Conservation (phyloP, 2,888 invertebrate genomes). For the Lottia gigantea region DNA sequence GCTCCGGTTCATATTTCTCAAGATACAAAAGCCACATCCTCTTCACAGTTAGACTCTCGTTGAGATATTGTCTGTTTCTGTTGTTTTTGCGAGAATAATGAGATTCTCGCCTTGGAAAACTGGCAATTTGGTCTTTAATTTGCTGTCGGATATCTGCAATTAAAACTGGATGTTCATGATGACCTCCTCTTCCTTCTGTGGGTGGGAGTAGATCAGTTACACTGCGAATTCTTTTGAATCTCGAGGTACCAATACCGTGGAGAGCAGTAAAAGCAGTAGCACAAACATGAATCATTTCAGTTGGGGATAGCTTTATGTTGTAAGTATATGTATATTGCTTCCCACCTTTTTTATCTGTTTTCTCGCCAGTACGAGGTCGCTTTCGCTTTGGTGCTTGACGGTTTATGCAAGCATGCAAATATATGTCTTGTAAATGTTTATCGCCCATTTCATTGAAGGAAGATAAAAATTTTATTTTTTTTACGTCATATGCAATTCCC, state of each 20-base stretch:
- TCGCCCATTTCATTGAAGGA: conserved; percentile 15
- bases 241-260: conserved; percentile 17
- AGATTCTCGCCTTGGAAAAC: conserved; percentile 20
- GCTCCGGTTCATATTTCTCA: conserved; percentile 24
- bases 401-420: conserved; percentile 18
- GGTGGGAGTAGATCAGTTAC: conserved; percentile 8
- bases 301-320: conserved; percentile 1
- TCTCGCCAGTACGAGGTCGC: conserved; percentile 10
- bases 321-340: neutral
- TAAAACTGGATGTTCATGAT: conserved; percentile 9
- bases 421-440: conserved; percentile 13
- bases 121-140: conserved; percentile 14
- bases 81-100: conserved; percentile 20
- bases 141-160: conserved; percentile 12
- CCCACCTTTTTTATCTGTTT: neutral
- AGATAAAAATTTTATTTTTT: neutral
- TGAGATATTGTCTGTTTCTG: conserved; percentile 20
- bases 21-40: conserved; percentile 28
- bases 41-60: conserved; percentile 21
- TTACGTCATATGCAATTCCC: no score
- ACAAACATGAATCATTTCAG: neutral
- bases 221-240: conserved; percentile 13
- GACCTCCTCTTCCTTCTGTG: neutral
- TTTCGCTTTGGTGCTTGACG: conserved; percentile 9
- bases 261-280: conserved; percentile 6